Evolutionary conservation across 2,888 invertebrate genomes (phyloP).

Genomic region (Teleiodes luculella): DNA sequence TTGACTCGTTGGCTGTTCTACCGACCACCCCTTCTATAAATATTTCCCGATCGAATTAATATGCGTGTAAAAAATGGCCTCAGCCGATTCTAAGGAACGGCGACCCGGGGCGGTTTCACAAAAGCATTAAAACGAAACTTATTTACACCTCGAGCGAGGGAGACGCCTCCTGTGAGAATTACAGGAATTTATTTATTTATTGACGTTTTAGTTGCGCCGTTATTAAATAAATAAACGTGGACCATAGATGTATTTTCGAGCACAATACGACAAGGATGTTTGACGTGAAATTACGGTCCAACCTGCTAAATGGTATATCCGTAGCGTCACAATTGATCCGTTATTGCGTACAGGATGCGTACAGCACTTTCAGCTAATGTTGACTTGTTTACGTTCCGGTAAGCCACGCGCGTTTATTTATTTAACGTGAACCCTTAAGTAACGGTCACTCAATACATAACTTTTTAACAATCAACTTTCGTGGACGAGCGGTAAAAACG

Average conservation of each 20-base stretch:
- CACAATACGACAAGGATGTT: constrained; percentile 33
- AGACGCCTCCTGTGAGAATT: constrained; percentile 67
- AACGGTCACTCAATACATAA: not conserved
- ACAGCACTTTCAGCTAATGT: not conserved
- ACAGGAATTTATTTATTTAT: constrained; percentile 75
- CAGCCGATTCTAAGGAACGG: constrained; percentile 67
- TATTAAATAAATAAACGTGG: constrained; percentile 62
- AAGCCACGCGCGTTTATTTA: not conserved
- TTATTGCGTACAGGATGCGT: not conserved
- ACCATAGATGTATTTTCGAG: not conserved
- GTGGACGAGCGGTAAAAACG: too few relatives aligned
- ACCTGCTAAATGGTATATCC: constrained; percentile 41
- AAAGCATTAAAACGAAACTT: constrained; percentile 55
- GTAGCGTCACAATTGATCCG: constrained; percentile 25
- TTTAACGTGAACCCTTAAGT: not conserved
- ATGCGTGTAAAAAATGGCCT: constrained; percentile 74
- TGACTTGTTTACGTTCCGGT: not conserved
- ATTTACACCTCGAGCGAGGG: constrained; percentile 36
- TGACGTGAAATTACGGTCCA: constrained; percentile 33
- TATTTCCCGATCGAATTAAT: constrained; percentile 79
- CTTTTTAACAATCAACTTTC: too few relatives aligned
- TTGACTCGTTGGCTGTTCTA: constrained; percentile 69
- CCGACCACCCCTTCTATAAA: constrained; percentile 76
- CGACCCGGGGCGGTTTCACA: constrained; percentile 68
- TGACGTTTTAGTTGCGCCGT: constrained; percentile 66